Percentiles rank a stretch among this genome's conserved stretches.
phyloP scores from a whole-genome alignment of 2,797 vertebrate genomes.

The Poeciliopsis presidionis region DNA sequence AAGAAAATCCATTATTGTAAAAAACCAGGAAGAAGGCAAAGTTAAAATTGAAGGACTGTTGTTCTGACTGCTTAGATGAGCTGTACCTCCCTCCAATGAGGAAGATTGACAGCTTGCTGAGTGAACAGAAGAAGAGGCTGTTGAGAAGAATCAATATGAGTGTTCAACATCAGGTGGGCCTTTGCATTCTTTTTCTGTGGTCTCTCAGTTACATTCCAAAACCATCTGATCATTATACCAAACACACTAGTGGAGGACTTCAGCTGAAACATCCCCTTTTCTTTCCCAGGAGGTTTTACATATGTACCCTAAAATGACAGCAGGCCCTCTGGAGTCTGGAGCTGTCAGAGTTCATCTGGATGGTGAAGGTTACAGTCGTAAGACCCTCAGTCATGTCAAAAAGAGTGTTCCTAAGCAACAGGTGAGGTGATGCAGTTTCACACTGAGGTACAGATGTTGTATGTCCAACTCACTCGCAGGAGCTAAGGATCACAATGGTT shows the following conservation, averaged over 20 bases:
- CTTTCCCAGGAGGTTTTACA: conserved; percentile 85
- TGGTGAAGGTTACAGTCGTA: conserved; percentile 89
- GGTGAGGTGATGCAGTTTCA: conserved; percentile 60
- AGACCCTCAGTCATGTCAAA: conserved; percentile 89
- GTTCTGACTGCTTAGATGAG: conserved; percentile 79
- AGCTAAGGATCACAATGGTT: neutral
- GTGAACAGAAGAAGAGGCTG: conserved; percentile 89
- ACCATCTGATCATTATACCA: neutral
- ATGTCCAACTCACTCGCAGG: neutral
- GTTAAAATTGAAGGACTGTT: neutral
- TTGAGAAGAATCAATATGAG: conserved; percentile 86
- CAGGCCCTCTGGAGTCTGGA: conserved; percentile 82
- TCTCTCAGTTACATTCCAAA: neutral
- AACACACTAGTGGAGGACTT: neutral
- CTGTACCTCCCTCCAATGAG: conserved; percentile 91
- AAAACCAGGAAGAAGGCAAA: neutral
- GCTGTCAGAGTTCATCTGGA: conserved; percentile 82
- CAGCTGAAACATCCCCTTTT: neutral
- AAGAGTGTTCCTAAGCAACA: conserved; percentile 86
- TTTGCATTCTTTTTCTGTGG: neutral
- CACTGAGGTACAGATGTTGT: neutral
- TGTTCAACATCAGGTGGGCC: conserved; percentile 84
- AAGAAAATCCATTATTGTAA: neutral
- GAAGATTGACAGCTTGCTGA: conserved; percentile 89
- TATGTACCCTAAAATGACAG: conserved; percentile 87